Base-by-base conservation (phyloP, 2,888 invertebrate genomes). In the Neoaliturus tenellus region DNA sequence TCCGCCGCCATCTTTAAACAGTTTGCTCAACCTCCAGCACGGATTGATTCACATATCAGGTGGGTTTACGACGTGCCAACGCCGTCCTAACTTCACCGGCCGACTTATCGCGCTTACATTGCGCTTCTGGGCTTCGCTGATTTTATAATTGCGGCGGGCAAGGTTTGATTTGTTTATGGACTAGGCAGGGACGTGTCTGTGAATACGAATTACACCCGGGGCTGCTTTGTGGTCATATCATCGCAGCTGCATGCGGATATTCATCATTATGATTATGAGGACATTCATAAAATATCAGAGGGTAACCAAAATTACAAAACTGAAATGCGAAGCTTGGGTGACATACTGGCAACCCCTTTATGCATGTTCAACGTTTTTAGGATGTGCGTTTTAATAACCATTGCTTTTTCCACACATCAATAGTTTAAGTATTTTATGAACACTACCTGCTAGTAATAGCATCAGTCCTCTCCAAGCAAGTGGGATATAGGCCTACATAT, bases 1-100 rank as follows among this genome's bases (percentile, higher is more conserved):
- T 4, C 20, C 31, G 51, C 55, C 78, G 78, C 78, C 78, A 78
- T 78, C 78, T 78, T 78, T 78, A 78, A 78, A 78, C 78, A 78
- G 55, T 78, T 78, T 78, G 78, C 78, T 78, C 78, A 55, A 23
- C 35, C 78, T n/a, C 35, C 78, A 5, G 12, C 41, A 28, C 78
- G 78, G 48, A 78, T 78, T 78, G 48, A 78, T 78, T 78, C 78
- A 51, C 33, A 55, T 55, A 78, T 78, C 78, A 55, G 55, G 23
- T 39, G 33, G 20, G 41, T 44, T 48, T 75, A 55, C 55, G 48
- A 51, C 23, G 55, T 75, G 75, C 48, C 48, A 55, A 78, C 51
- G 31, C 33, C 28, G 58, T 58, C 62, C 31, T 3, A 8, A 28
- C 4, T 31, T 3, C 28, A 28, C 4, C 62, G 28, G 2, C 1